A percentile compares a stretch with the other conserved stretches of the same genome.
Conservation (phyloP, 2,113 vertebrate genomes). For the Xerus inauris region DNA sequence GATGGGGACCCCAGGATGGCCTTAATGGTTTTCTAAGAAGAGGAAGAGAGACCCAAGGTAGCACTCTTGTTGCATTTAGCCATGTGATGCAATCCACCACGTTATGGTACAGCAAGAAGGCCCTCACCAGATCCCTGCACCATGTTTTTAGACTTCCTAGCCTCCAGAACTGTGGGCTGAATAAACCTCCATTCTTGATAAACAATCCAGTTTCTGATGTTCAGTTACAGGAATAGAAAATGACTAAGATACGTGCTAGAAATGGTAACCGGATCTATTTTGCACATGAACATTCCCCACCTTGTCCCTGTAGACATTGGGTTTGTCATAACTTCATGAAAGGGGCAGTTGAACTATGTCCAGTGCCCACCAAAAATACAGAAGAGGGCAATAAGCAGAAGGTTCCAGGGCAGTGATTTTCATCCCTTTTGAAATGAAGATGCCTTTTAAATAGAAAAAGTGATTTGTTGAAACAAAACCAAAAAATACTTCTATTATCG, state of each 20-base stretch:
- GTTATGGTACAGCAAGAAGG: not conserved
- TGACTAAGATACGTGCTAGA: not conserved
- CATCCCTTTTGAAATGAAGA: not conserved
- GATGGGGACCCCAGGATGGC: not conserved
- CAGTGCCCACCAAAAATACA: not conserved
- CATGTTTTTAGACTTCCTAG: no score
- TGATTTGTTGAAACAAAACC: not conserved
- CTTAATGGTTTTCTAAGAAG: not conserved
- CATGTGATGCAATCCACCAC: not conserved
- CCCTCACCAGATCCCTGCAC: not conserved
- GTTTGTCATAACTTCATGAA: not conserved
- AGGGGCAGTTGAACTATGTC: not conserved
- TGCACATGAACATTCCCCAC: no score
- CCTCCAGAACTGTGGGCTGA: not conserved
- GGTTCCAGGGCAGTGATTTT: not conserved
- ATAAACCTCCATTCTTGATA: not conserved
- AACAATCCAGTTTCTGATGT: not conserved
- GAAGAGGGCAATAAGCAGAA: not conserved
- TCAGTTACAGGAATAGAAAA: not conserved
- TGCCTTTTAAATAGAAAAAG: not conserved
- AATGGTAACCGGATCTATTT: not conserved
- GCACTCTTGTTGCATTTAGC: no score
- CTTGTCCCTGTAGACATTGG: accelerated
- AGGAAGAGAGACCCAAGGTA: not conserved
- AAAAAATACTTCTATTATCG: not conserved